Evolutionary conservation across 2,113 vertebrate species (phyloP).

Genomic region (Gnathonemus echidnorhynchus): DNA sequence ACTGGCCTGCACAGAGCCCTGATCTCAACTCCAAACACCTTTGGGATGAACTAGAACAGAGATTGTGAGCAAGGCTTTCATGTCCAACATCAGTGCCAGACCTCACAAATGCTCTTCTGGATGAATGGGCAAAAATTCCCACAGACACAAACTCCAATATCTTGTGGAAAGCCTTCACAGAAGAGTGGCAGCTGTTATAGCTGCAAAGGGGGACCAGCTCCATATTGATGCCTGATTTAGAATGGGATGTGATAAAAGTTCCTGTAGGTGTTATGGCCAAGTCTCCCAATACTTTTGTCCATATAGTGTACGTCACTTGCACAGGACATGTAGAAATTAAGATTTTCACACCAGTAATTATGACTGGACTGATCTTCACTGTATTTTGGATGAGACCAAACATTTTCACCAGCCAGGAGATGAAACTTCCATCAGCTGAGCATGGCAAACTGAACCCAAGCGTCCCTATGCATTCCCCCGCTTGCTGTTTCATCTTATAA

Average conservation of each 20-base stretch:
- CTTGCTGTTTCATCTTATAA: conserved; percentile 21
- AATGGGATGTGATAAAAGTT: neutral
- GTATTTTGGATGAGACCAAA: neutral
- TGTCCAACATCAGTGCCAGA: neutral
- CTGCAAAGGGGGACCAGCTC: neutral
- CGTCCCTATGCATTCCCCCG: neutral
- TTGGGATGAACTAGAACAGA: neutral
- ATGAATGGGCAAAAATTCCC: neutral
- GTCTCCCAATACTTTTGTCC: neutral
- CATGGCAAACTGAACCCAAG: neutral
- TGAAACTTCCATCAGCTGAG: neutral
- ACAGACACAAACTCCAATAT: neutral
- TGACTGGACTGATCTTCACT: neutral
- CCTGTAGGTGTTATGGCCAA: neutral
- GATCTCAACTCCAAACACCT: neutral
- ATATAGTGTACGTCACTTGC: neutral
- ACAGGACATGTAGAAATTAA: neutral
- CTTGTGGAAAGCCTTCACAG: neutral
- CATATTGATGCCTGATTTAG: neutral
- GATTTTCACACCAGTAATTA: neutral
- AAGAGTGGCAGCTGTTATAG: neutral
- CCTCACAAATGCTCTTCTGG: neutral
- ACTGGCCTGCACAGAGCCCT: neutral
- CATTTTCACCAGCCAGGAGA: neutral
- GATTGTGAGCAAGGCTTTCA: neutral